Evolutionary conservation across 2,888 invertebrate species (phyloP).

Genomic region (Hylaea fasciaria): DNA sequence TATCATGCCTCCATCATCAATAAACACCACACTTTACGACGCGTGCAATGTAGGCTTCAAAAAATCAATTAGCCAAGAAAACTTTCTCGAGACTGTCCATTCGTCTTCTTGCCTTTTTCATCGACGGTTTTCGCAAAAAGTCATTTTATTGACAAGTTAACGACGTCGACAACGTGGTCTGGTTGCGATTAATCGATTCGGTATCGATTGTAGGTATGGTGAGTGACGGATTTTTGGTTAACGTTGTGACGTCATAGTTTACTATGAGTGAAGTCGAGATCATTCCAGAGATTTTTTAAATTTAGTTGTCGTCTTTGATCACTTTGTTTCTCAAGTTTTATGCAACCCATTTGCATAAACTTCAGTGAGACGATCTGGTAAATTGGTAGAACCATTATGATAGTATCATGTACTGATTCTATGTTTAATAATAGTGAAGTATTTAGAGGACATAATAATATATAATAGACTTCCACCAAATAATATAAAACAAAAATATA

Average conservation of each 20-base stretch:
- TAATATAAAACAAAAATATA: too few species aligned
- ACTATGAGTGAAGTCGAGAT: not conserved
- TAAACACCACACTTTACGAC: constrained; percentile 38
- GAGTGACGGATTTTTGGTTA: constrained; percentile 4
- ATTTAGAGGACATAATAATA: too few species aligned
- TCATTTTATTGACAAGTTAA: constrained; percentile 50
- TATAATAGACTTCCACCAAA: too few species aligned
- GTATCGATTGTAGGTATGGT: constrained; percentile 17
- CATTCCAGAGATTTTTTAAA: too few species aligned
- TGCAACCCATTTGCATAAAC: too few species aligned
- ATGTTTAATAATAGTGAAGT: too few species aligned
- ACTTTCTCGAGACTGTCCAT: constrained; percentile 50
- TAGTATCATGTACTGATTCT: too few species aligned
- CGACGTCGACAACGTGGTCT: constrained; percentile 47
- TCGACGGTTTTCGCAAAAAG: constrained; percentile 45
- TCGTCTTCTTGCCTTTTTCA: constrained; percentile 52
- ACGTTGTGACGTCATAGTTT: not conserved
- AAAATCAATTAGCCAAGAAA: constrained; percentile 54
- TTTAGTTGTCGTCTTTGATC: too few species aligned
- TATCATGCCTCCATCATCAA: constrained; percentile 24
- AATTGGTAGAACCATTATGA: too few species aligned
- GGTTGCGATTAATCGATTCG: constrained; percentile 50
- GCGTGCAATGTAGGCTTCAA: constrained; percentile 31
- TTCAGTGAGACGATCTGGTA: too few species aligned
- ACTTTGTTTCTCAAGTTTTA: too few species aligned